Base-by-base conservation (phyloP, 1,140 invertebrate genomes). In the Cotesia vestalis region DNA sequence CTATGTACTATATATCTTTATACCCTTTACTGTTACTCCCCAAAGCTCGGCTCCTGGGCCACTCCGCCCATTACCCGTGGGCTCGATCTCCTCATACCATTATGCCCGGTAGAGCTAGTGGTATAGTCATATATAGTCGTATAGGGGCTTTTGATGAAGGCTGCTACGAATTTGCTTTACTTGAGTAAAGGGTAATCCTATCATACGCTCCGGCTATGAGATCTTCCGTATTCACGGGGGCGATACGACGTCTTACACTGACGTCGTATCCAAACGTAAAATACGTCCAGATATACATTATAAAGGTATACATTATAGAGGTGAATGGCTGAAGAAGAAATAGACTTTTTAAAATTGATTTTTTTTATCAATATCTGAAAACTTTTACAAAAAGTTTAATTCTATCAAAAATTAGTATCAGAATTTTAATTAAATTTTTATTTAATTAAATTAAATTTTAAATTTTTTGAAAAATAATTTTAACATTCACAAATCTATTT, bases 131-230 rank as follows among this genome's bases (percentile, higher is more conserved):
- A 27, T 27, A 27, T 27, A 27, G 27, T 27, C 27, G 27, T 27
- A 83, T 81, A 79, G 81, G 80, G 79, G 82, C 85, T 85, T 86
- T 86, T 86, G 86, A 86, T 86, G 86, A 86, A 86, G 84, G 79
- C 78, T 85, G 71, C 64, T 69, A 80, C 80, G 83, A 86, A 84
- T 86, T 86, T 81, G 79, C 83, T 86, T 86, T 81, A 78, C 83
- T 85, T 85, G 83, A 86, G 86, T 86, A 85, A 86, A 86, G 86
- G 85, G 86, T 86, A 87, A 87, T 86, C 86, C 86, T 86, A 86
- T 87, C 86, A 86, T 77, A 86, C 81, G 84, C 83, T 80, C 76
- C 72, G 80, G 78, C 80, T 84, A 86, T 82, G 82, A 84, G 84
- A 87, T 86, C 84, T 85, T 84, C 79, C 76, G 76, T 68, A 76